Conservation (phyloP, 2,888 invertebrate genomes). For the Drosophila dives region DNA sequence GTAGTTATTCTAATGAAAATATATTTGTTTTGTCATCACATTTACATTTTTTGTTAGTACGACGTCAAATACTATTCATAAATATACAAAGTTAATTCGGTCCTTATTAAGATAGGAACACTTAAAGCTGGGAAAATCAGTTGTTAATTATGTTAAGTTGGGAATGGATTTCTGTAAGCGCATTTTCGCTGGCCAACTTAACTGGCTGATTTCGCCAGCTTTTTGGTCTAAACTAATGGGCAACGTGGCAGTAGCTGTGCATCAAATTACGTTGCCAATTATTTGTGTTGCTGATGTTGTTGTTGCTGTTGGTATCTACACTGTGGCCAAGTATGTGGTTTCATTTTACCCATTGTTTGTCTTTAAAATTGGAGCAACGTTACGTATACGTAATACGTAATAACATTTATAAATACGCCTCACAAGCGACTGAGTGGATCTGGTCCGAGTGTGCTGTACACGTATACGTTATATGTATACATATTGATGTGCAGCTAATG, state of each 20-base stretch:
- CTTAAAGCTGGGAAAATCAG: background rate
- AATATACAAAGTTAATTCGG: background rate
- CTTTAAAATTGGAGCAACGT: slow-evolving; percentile 66
- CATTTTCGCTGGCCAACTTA: background rate
- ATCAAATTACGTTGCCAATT: slow-evolving; percentile 43
- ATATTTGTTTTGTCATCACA: background rate
- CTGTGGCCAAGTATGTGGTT: slow-evolving; percentile 19
- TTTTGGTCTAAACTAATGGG: background rate
- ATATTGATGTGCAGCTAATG: slow-evolving; percentile 80
- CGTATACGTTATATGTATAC: slow-evolving; percentile 15
- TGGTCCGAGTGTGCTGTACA: background rate
- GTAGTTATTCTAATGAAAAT: background rate
- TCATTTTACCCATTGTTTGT: slow-evolving; percentile 57
- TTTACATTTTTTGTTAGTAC: background rate
- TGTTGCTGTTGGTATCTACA: slow-evolving; percentile 6
- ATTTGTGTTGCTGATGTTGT: slow-evolving; percentile 24
- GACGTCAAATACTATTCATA: background rate
- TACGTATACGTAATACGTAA: slow-evolving; percentile 80
- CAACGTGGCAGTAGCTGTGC: background rate
- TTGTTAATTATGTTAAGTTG: background rate
- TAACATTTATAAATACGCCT: slow-evolving; percentile 81
- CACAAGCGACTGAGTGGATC: slow-evolving; percentile 52
- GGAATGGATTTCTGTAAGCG: background rate
- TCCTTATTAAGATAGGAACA: background rate
- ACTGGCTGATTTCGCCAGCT: background rate